Base-by-base conservation (phyloP, 2,888 invertebrate species). In the Matsumyia berberina region DNA sequence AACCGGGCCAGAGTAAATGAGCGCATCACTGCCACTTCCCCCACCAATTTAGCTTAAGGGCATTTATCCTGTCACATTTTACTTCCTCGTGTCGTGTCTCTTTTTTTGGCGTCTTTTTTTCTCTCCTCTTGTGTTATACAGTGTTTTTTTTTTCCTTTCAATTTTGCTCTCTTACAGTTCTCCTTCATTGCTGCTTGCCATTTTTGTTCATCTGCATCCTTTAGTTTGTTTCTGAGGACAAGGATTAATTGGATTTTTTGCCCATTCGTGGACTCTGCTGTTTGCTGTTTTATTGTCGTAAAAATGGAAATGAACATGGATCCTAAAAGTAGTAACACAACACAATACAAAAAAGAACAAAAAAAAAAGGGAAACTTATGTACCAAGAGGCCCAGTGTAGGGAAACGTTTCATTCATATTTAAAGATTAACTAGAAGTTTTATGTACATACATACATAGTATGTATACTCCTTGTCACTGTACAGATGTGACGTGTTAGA, bases 161-260 rank as follows among this genome's bases (percentile, higher is more conserved):
- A 57, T 57, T 39, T 67, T 19, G 49, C n/a, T 12, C 46, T 57
- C 33, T 11, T 17, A 37, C 39, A 80, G 37, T 62, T 77, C 58
- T 58, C 15, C 78, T 77, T 76, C 12, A 72, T 62, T 72, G 72
- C 37, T 33, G 57, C 58, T 79, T 51, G 62, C 9, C 55, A 7
- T 73, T 69, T 73, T 57, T 73, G 60, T 77, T 83, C 66, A 78
- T 83, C 78, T 83, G 67, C 66, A 73, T 83, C 78, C 83, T 58
- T 70, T 67, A 62, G 79, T 69, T 85, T 69, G 69, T 66, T 57
- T 78, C 69, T 64, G 57, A 53, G 79, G 73, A 79, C 79, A 85
- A 69, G 83, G 79, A 85, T 85, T 79, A 79, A 85, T 79, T 79
- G 69, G 83, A 85, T 74, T 85, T 74, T 64, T 79, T 49, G 17